Percentiles rank a stretch among this genome's conserved stretches.
Conservation (phyloP, 2,888 invertebrate species). For the Rhogogaster chlorosoma region DNA sequence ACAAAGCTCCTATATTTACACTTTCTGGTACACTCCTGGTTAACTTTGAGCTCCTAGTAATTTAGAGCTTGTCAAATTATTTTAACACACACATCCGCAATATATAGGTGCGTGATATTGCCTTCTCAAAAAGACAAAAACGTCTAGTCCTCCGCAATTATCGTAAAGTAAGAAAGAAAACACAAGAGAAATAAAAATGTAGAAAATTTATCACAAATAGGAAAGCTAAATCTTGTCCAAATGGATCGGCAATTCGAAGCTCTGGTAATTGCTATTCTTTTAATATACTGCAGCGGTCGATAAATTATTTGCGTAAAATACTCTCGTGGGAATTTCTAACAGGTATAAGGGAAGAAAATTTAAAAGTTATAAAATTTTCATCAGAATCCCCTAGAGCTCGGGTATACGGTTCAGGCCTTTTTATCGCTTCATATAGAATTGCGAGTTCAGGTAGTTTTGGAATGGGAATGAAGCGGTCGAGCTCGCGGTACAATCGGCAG, state of each 20-base stretch:
- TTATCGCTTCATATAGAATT: slow-evolving; percentile 10
- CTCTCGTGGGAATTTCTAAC: not conserved
- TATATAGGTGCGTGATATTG: not conserved
- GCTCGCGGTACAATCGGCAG: slow-evolving; percentile 29
- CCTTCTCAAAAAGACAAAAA: not conserved
- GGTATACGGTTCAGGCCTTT: not conserved
- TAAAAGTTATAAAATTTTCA: slow-evolving; percentile 30
- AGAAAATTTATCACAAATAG: not conserved
- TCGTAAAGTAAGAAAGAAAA: not conserved
- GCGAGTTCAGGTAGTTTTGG: slow-evolving; percentile 1
- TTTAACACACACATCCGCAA: not conserved
- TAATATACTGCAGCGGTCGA: not conserved
- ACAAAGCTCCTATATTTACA: slow-evolving; percentile 33
- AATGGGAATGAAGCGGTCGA: not conserved
- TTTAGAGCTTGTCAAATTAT: not conserved
- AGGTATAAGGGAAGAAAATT: not conserved
- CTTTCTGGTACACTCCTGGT: not conserved
- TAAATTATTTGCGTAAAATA: not conserved
- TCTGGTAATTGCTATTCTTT: not conserved
- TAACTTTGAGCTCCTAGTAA: not conserved
- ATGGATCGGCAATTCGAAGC: not conserved
- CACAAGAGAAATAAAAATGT: not conserved
- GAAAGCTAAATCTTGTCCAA: not conserved
- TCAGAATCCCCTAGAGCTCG: not conserved
- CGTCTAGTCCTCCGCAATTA: not conserved